Evolutionary conservation across 2,888 invertebrate genomes (phyloP).

Genomic region (Parthenolecanium corni): DNA sequence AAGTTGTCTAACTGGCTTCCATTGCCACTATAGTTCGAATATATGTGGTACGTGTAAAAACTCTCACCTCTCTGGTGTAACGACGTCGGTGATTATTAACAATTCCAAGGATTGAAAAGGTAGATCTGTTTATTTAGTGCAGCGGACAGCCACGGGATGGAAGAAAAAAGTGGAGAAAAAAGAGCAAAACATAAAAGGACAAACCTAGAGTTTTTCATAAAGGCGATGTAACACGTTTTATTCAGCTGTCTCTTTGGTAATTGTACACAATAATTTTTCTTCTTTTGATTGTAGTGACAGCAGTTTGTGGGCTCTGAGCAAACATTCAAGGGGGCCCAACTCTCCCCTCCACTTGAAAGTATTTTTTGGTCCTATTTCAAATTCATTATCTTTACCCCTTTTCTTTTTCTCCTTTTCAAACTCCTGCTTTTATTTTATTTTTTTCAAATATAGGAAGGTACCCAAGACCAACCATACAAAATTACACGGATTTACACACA

Average conservation of each 20-base stretch:
- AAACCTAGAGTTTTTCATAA: conserved; percentile 9
- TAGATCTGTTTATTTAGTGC: conserved; percentile 26
- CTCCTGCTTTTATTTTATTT: not conserved
- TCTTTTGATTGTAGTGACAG: conserved; percentile 24
- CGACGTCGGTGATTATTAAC: conserved; percentile 23
- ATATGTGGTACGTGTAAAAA: conserved; percentile 27
- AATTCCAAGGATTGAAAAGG: conserved; percentile 27
- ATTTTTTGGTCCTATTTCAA: conserved; percentile 16
- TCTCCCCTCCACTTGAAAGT: not conserved
- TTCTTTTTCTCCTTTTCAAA: not conserved
- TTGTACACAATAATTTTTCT: conserved; percentile 29
- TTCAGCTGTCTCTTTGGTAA: conserved; percentile 25
- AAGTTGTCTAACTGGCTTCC: conserved; percentile 28
- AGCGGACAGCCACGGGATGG: conserved; percentile 21
- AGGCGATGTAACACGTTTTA: conserved; percentile 25
- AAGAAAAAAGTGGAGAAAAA: conserved; percentile 11
- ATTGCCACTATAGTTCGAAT: conserved; percentile 20
- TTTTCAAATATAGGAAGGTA: not conserved
- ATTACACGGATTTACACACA: conserved; percentile 15
- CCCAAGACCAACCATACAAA: not conserved
- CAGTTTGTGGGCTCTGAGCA: conserved; percentile 25
- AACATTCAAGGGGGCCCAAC: conserved; percentile 15
- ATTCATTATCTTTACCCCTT: conserved; percentile 12
- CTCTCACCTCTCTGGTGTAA: conserved; percentile 24
- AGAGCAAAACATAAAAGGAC: conserved; percentile 14